Percentiles rank a stretch among this genome's conserved stretches.
Conservation (phyloP, 2,797 vertebrate species). For the Peromyscus attwateri region DNA sequence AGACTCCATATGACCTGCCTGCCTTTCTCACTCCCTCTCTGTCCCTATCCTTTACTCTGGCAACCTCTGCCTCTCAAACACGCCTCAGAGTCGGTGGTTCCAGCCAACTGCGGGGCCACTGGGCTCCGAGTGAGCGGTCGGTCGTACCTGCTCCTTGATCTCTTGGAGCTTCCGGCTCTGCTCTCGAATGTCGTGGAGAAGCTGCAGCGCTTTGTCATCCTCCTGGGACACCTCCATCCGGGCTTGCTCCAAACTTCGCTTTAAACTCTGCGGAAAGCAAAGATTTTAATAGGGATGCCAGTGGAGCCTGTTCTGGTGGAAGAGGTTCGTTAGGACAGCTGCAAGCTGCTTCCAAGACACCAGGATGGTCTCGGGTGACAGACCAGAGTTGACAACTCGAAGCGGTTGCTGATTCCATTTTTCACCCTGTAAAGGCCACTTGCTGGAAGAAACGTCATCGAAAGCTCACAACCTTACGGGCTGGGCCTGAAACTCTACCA, state of each 20-base stretch:
- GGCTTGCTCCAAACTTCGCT: constrained; percentile 99
- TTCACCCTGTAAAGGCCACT: constrained; percentile 72
- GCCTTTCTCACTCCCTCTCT: background rate
- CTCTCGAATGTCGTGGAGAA: constrained; percentile 98
- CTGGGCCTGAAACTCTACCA: background rate
- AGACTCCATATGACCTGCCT: constrained; percentile 60
- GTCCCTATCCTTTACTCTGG: no score
- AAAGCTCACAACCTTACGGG: background rate
- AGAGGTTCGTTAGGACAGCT: constrained; percentile 81
- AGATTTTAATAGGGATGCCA: constrained; percentile 86
- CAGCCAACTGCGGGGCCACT: background rate
- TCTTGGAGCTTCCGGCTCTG: constrained; percentile 99
- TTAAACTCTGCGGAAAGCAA: constrained; percentile 95
- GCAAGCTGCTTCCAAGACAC: constrained; percentile 72
- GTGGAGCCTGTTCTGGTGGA: constrained; percentile 74
- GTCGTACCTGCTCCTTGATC: constrained; percentile 98
- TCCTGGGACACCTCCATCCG: constrained; percentile 99
- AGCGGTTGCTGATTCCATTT: constrained; percentile 65
- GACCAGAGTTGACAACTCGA: constrained; percentile 66
- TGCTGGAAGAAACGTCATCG: constrained; percentile 66
- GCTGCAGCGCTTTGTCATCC: constrained; percentile 98
- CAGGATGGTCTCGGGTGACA: background rate
- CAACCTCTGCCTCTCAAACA: background rate
- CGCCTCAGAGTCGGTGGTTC: constrained; percentile 3
- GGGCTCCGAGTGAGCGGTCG: constrained; percentile 68